phyloP scores from a whole-genome alignment of 2,888 invertebrate species.

The Ophion slaviceki region DNA sequence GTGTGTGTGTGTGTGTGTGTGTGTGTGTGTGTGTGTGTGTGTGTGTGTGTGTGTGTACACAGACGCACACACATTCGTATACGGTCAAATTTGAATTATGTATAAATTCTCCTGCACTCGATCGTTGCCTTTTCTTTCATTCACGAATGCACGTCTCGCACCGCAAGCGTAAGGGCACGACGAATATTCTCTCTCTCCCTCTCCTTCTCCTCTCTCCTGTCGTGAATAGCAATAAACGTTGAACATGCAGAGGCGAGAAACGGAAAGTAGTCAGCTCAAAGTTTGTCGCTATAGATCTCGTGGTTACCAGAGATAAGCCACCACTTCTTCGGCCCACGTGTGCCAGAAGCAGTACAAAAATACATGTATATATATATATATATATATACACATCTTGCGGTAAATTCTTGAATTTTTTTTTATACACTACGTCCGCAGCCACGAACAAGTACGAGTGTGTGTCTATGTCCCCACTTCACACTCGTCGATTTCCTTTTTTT shows the following conservation, averaged over 20 bases:
- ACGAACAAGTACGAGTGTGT: too few relatives aligned
- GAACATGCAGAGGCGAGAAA: constrained; percentile 49
- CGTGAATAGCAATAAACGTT: constrained; percentile 32
- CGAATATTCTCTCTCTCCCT: not conserved
- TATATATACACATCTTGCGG: not conserved
- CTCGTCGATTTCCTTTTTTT: constrained; percentile 41
- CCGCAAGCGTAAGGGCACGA: constrained; percentile 11
- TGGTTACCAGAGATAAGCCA: constrained; percentile 56
- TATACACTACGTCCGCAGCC: too few relatives aligned
- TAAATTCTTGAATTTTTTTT: too few relatives aligned
- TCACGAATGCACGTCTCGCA: constrained; percentile 36
- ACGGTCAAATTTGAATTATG: not conserved
- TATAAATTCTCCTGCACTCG: not conserved
- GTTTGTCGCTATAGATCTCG: constrained; percentile 34
- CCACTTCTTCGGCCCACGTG: constrained; percentile 59
- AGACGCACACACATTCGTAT: not conserved
- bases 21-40: too few relatives aligned
- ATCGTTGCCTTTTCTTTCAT: constrained; percentile 42
- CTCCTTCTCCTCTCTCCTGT: not conserved
- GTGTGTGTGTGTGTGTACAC: not conserved
- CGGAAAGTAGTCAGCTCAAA: constrained; percentile 56
- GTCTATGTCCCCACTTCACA: not conserved
- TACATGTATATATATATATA: not conserved
- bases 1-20: too few relatives aligned
- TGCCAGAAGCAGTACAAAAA: constrained; percentile 19